These are phyloP conservation scores for Lagria hirta DNA, from an alignment of 2,888 invertebrate species.

Conservation along the genomic window DNA sequence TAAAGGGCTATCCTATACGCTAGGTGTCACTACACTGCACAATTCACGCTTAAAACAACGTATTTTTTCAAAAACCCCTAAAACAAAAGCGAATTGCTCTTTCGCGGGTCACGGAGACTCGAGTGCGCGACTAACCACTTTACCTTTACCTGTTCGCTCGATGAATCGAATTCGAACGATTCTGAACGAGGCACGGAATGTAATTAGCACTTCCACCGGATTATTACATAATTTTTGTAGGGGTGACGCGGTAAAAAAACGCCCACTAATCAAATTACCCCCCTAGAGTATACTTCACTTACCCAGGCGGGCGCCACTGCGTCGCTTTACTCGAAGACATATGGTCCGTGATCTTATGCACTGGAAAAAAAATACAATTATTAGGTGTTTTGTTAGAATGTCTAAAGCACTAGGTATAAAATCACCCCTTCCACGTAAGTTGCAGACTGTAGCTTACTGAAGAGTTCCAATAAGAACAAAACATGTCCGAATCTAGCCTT, in stretches of 20 bases:
- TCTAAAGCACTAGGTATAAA: no score
- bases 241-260: constrained; percentile 2
- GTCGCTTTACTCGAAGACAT: constrained; percentile 87
- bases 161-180: constrained; percentile 26
- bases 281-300: constrained; percentile 56
- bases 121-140: constrained; percentile 25
- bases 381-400: no score
- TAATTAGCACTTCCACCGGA: constrained; percentile 21
- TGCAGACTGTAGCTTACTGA: no score
- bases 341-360: constrained; percentile 95
- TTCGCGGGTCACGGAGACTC: constrained; percentile 27
- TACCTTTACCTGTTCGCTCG: constrained; percentile 36
- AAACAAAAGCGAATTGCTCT: constrained; percentile 8
- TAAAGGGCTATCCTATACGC: constrained; percentile 11
- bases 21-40: constrained; percentile 9
- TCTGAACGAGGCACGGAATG: constrained; percentile 29
- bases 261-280: no score
- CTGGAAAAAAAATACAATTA: constrained; percentile 70
- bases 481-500: no score
- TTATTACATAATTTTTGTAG: constrained; percentile 10
- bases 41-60: no score
- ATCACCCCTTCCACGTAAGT: no score
- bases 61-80: no score
- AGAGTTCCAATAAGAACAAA: no score
- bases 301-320: constrained; percentile 86